Percentiles rank a stretch among this genome's conserved stretches.
phyloP scores from a whole-genome alignment of 1,140 invertebrate genomes.

The Galendromus occidentalis region DNA sequence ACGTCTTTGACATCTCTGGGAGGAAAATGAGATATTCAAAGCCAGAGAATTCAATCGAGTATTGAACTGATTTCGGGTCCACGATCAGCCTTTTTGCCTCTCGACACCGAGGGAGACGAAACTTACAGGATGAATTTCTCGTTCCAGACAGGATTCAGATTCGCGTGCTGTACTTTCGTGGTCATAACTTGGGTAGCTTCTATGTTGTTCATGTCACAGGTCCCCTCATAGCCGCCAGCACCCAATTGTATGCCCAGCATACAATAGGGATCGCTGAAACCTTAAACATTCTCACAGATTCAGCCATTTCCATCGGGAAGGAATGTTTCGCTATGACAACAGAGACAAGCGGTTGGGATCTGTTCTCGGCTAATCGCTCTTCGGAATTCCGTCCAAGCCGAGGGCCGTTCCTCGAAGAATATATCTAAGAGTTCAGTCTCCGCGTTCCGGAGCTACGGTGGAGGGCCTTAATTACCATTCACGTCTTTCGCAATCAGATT shows the following conservation, averaged over 20 bases:
- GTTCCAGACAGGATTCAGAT: not conserved
- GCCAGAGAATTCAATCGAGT: no score
- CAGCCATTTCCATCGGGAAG: no score
- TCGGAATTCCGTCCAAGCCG: no score
- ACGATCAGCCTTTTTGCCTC: no score
- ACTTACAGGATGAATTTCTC: not conserved
- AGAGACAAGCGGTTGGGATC: no score
- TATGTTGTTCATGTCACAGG: not conserved
- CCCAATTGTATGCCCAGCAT: conserved; percentile 3
- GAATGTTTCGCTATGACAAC: no score
- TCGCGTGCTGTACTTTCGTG: not conserved
- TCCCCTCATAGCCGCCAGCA: not conserved
- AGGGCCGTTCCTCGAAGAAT: no score
- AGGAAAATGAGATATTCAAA: conserved; percentile 21
- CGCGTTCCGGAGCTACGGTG: no score
- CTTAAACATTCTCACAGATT: not conserved
- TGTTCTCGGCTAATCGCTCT: no score
- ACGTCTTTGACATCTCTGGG: conserved; percentile 74
- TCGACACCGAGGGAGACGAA: no score
- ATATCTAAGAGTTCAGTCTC: no score
- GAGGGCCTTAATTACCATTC: not conserved
- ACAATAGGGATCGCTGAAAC: not conserved
- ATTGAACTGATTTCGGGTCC: no score
- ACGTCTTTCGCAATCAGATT: not conserved
- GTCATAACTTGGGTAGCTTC: not conserved